Conservation (phyloP, 2,113 vertebrate genomes). For the Cyprinodon tularosa region DNA sequence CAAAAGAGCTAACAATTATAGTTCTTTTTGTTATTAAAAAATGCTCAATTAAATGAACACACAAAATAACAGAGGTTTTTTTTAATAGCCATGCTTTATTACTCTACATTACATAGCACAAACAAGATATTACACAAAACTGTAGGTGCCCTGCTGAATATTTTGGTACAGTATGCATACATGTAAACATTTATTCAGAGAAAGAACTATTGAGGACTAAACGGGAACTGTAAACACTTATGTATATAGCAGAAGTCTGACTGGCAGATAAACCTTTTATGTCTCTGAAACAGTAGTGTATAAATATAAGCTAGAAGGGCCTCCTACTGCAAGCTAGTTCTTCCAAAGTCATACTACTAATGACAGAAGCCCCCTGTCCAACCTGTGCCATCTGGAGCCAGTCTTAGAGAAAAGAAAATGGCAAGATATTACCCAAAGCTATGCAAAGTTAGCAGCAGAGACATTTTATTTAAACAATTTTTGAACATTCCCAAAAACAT, state of each 20-base stretch:
- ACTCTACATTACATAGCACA: conserved; percentile 41
- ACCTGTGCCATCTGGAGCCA: conserved; percentile 26
- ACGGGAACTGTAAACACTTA: not conserved
- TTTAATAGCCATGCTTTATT: conserved; percentile 63
- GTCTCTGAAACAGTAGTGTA: conserved; percentile 23
- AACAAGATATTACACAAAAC: conserved; percentile 32
- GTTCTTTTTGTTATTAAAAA: not conserved
- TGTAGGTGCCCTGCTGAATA: conserved; percentile 4
- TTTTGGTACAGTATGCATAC: conserved; percentile 10
- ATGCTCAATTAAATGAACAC: not conserved
- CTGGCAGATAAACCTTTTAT: conserved; percentile 1
- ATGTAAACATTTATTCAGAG: conserved; percentile 3
- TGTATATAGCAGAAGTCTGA: conserved; percentile 2
- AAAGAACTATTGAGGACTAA: not conserved
- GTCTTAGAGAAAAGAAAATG: conserved; percentile 6
- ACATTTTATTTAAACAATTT: conserved; percentile 25
- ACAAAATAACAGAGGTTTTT: not conserved
- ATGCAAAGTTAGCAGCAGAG: conserved; percentile 40
- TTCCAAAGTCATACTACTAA: conserved; percentile 10
- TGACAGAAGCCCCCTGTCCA: conserved; percentile 36
- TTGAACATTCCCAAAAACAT: conserved; percentile 26
- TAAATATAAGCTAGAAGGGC: conserved; percentile 31
- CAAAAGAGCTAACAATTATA: not conserved
- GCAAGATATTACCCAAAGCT: conserved; percentile 44
- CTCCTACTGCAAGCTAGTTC: conserved; percentile 20